Evolutionary conservation across 2,113 vertebrate genomes (phyloP).

Genomic region (Nannobrachium achirus): DNA sequence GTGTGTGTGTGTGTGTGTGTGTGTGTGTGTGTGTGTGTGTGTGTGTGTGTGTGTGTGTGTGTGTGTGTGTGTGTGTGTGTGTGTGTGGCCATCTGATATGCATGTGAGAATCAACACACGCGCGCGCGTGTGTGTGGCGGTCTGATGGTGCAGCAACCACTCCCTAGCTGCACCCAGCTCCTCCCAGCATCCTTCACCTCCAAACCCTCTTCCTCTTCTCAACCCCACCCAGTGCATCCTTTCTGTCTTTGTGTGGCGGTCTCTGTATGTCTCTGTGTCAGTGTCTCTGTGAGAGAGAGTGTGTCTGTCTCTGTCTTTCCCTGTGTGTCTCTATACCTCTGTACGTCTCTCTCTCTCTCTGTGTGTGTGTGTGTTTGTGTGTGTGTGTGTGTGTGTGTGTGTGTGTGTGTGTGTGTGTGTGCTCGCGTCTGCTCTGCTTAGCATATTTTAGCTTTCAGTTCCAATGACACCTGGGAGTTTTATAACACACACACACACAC

Average conservation of each 20-base stretch:
- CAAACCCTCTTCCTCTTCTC: constrained; percentile 11
- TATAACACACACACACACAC: background rate
- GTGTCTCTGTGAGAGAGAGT: constrained; percentile 3
- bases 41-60: too few species aligned
- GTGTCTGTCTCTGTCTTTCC: background rate
- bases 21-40: too few species aligned
- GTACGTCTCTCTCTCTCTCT: constrained; percentile 13
- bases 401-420: constrained; percentile 16
- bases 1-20: too few species aligned
- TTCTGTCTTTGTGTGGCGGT: background rate
- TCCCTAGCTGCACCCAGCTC: background rate
- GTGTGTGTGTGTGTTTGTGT: constrained; percentile 3
- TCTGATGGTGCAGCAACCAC: background rate
- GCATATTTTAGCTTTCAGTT: background rate
- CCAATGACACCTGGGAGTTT: background rate
- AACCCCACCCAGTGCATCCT: background rate
- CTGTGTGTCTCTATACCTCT: background rate
- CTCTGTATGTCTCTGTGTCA: too few species aligned
- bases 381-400: background rate
- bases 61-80: background rate
- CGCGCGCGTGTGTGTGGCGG: background rate
- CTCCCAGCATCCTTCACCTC: constrained; percentile 5
- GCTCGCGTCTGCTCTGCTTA: constrained; percentile 1
- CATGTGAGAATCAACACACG: constrained; percentile 24
- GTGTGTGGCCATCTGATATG: constrained; percentile 17